Evolutionary conservation across 2,888 invertebrate species (phyloP).

Genomic region (Spisula subtruncata): DNA sequence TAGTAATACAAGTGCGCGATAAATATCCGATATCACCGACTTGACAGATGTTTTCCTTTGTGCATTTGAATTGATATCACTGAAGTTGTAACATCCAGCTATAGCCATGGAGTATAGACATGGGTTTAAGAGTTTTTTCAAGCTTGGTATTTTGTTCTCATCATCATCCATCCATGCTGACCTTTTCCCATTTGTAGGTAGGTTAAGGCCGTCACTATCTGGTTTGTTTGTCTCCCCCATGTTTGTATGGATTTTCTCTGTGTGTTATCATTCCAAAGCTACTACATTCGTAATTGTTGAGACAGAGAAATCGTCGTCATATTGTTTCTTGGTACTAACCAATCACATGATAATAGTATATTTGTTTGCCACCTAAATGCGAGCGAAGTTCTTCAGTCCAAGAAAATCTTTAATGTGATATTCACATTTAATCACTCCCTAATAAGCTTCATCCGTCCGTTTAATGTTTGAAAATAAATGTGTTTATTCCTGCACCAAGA

Average conservation of each 20-base stretch:
- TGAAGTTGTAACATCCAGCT: slow-evolving; percentile 48
- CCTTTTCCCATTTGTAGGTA: not conserved
- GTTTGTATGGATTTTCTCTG: not conserved
- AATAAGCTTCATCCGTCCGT: no score
- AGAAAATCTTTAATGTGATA: no score
- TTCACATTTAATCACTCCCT: no score
- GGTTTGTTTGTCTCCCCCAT: not conserved
- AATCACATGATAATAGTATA: no score
- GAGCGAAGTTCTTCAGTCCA: no score
- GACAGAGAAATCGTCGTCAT: no score
- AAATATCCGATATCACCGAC: slow-evolving; percentile 19
- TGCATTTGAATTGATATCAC: not conserved
- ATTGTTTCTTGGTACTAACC: no score
- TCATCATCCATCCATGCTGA: slow-evolving; percentile 9
- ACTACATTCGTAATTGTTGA: no score
- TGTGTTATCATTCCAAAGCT: no score
- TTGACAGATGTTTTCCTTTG: not conserved
- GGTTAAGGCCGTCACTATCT: not conserved
- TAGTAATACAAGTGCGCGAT: not conserved
- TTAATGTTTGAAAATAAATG: no score
- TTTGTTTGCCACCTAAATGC: no score
- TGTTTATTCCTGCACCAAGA: no score
- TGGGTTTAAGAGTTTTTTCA: slow-evolving; percentile 43
- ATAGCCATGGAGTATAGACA: slow-evolving; percentile 42
- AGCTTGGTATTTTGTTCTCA: not conserved